A percentile compares a stretch with the other conserved stretches of the same genome.
Conservation (phyloP, 2,113 vertebrate species). For the Tyrannus savana region DNA sequence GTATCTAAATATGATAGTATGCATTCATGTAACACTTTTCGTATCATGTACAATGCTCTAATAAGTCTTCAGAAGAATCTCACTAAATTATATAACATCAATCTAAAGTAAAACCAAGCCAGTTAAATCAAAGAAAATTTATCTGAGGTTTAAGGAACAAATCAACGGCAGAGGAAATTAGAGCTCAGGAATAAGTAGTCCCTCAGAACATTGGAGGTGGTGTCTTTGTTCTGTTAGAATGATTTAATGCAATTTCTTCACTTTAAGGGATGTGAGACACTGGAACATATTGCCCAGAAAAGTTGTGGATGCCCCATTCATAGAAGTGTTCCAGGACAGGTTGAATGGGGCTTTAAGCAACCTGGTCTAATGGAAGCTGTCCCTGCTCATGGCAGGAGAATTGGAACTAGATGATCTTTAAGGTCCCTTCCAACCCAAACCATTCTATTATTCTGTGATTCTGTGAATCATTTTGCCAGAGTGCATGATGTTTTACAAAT, state of each 20-base stretch:
- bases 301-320: neutral
- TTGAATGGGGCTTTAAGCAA: neutral
- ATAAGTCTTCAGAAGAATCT: neutral
- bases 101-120: neutral
- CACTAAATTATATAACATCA: neutral
- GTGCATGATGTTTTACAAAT: neutral
- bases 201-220: neutral
- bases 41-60: neutral
- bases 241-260: neutral
- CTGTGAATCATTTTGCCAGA: neutral
- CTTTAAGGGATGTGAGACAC: neutral
- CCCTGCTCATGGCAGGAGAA: accelerated
- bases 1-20: neutral
- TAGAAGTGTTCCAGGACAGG: neutral
- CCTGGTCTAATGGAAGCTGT: neutral
- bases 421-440: neutral
- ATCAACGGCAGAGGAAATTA: neutral
- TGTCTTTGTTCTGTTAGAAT: neutral
- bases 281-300: neutral
- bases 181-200: neutral
- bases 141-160: neutral
- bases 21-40: neutral
- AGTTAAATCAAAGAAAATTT: neutral
- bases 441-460: neutral
- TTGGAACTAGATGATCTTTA: neutral